Conservation (phyloP, 2,888 invertebrate species). For the Creontiades dilutus region DNA sequence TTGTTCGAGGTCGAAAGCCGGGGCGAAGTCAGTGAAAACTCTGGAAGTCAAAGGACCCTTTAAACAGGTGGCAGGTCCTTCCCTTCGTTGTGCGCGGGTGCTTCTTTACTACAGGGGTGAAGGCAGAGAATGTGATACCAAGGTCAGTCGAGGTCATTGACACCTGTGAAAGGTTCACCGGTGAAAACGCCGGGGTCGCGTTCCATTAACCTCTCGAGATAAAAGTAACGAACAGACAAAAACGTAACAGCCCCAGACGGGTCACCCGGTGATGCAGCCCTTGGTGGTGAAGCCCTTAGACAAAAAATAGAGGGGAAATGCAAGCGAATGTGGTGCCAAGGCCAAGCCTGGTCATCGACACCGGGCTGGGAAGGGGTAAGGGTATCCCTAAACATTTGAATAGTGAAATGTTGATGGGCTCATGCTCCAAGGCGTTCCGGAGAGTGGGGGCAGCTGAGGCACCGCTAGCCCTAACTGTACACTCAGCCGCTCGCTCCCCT, state of each 20-base stretch:
- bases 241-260: background rate
- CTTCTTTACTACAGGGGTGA: background rate
- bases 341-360: conserved; percentile 70
- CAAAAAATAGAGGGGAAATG: background rate
- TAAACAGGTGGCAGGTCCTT: background rate
- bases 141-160: conserved; percentile 63
- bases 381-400: conserved; percentile 63
- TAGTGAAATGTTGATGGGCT: conserved; percentile 63
- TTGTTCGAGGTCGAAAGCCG: background rate
- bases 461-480: conserved; percentile 74
- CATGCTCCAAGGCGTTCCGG: background rate
- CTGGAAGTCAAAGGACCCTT: background rate
- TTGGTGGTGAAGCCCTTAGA: background rate
- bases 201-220: conserved; percentile 15
- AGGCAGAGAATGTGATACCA: conserved; percentile 65
- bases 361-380: conserved; percentile 13
- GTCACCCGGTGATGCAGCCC: background rate
- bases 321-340: conserved; percentile 71
- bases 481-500: conserved; percentile 50
- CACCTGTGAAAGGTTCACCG: conserved; percentile 3
- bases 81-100: too few species aligned
- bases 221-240: background rate
- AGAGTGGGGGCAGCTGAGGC: conserved; percentile 53
- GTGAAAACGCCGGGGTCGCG: background rate
- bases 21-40: background rate